Base-by-base conservation (phyloP, 2,797 vertebrate species). In the Rhincodon typus region DNA sequence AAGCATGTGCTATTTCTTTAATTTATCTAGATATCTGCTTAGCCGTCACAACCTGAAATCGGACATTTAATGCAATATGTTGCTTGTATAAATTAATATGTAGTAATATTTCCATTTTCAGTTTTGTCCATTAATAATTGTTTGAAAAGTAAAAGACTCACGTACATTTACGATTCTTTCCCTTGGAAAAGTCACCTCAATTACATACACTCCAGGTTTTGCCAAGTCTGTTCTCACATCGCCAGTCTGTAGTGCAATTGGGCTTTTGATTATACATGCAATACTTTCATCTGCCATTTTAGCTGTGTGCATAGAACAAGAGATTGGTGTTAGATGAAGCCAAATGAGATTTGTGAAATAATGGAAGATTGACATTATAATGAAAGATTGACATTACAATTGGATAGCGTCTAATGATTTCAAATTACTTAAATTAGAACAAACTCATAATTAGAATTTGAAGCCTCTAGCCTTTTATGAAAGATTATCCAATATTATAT, bases 191-290 rank as follows among this genome's bases (percentile, higher is more conserved):
- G 97, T 97, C 96, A 99, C 97, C 67, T 99, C 99, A 0, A 98
- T 98, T n/a, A 99, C 98, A 21, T 97, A 97, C 38, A 99, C 98
- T 0, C 99, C 98, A 0, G 98, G 98, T 79, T 97, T 97, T 30
- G 97, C 96, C 0, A 97, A 69, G 66, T 98, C 98, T 0, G 97
- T 96, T 77, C 97, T 97, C 91, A 96, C 93, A 66, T 98, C 98
- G 46, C 98, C 98, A 12, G 99, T 97, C 96, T 98, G 98, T 27
- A 99, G 97, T 23, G 97, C 97, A 42, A 98, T 97, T 0, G 98
- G 97, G 86, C 98, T 97, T 97, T 98, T 98, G 96, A 98, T 95
- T 1, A 97, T 97, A 96, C 98, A 98, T 95, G 96, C 96, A 96
- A 98, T 97, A 1, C 96, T 96, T 88, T 96, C 95, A 2, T 95